A percentile compares a stretch with the other conserved stretches of the same genome.
Evolutionary conservation across 2,888 invertebrate genomes (phyloP).

Genomic region (Macrophya alboannulata): DNA sequence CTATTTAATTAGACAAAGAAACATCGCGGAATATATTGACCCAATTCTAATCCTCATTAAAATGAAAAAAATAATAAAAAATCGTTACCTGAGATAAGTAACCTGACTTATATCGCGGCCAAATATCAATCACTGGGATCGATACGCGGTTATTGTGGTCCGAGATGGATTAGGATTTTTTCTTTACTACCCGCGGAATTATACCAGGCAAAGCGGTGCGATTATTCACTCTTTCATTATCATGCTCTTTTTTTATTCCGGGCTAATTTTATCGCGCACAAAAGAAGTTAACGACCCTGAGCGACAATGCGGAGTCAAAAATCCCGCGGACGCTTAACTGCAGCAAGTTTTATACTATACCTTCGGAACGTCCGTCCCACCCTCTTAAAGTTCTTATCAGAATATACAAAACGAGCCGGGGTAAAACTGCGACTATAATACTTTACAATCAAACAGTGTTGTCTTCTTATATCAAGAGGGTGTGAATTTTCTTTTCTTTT

Average conservation of each 20-base stretch:
- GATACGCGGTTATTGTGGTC: neutral
- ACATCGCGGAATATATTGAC: neutral
- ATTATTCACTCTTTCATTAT: neutral
- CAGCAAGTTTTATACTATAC: neutral
- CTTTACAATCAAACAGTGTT: neutral
- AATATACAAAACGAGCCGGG: neutral
- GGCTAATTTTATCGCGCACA: constrained; percentile 9
- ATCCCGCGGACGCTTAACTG: neutral
- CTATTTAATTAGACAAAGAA: neutral
- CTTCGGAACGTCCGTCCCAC: neutral
- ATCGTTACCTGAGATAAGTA: neutral
- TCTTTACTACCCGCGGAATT: neutral
- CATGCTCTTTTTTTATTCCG: neutral
- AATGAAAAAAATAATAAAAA: neutral
- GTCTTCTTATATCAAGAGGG: neutral
- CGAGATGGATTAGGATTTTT: neutral
- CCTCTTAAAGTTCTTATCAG: neutral
- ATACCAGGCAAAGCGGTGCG: neutral
- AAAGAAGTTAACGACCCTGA: constrained; percentile 39
- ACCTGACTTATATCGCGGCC: neutral
- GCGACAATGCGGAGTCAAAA: constrained; percentile 25
- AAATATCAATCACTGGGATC: neutral
- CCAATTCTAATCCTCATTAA: neutral
- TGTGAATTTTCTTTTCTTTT: neutral
- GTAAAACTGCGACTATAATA: neutral